Evolutionary conservation across 1,140 invertebrate genomes (phyloP), one percentile per base, ranked within the genome.

Genomic region (Drosophila paulistorum): DNA sequence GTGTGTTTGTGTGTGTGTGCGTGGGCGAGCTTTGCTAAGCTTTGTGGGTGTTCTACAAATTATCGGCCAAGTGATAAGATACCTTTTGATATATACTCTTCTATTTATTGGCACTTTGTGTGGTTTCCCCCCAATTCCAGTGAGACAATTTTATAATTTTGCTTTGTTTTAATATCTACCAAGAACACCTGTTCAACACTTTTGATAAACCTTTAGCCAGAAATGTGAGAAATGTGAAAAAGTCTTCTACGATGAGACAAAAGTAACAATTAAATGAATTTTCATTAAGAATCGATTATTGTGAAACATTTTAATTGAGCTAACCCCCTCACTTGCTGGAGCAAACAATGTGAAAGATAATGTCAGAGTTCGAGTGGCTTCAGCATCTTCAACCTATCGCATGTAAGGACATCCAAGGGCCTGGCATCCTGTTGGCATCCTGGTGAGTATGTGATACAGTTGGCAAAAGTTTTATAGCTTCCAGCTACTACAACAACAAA

Each of bases 221-320:
- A 51, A 51, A 48, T 48, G 17, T 10, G 2, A 35, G 9, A 23
- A 23, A 23, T 23, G 2, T 35, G 6, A 37, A 30, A 6, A 6
- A 30, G 5, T 0, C 30, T 30, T 30, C 6, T 10, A 11, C 35
- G 2, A 37, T 11, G 9, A 37, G 35, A 37, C 35, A 3, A 3
- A 11, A 37, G 35, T 30, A 30, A 26, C 39, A 75, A 75, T 75
- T 75, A 4, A 51, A 33, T 30, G 39, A 45, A 51, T 51, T 51
- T 48, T 39, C 42, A 42, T 37, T 23, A 6, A 17, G 17, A 55
- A 55, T 41, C 60, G 60, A 76, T 69, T 54, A 69, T 76, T 54
- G 66, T 76, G 39, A 70, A 77, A 42, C 74, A 60, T 61, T 51
- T 70, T 59, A 59, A 77, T 77, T 70, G 60, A 39, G 42, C 42